Base-by-base conservation (phyloP, 2,797 vertebrate genomes). In the Sebastes goodei region DNA sequence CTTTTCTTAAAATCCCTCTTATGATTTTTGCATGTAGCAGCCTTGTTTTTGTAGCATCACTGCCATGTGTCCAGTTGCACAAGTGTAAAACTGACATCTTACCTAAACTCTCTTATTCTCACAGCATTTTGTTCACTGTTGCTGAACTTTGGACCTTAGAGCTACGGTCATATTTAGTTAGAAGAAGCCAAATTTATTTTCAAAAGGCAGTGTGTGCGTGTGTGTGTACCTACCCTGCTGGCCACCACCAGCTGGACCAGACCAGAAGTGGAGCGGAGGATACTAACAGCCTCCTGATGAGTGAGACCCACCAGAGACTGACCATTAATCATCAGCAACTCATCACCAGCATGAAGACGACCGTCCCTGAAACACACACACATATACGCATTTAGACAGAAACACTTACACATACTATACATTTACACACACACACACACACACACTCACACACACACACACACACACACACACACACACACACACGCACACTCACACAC, bases 241-340 rank as follows among this genome's bases (percentile, higher is more conserved):
- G 97, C 97, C 15, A 99, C 97, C 70, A 99, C 97, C 71, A 99
- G 94, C 90, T 99, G 97, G 46, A 99, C 96, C 66, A 98, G 93
- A 29, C 98, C 98, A 9, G 94, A 92, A 0, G 97, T 92, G 0
- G 97, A 96, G 32, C 98, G 97, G 23, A 99, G 97, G 63, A 98
- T 92, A 27, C 91, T 92, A 67, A 99, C 98, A 0, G 98, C 98
- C 17, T 99, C 97, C 91, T 98, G 97, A 74, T 99, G 98, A 49
- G 97, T 98, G 2, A 99, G 97, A 29, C 97, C 98, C 64, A 99
- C 96, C 92, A 99, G 90, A 0, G 98, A 98, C 90, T 97, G 96
- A 75, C 98, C 96, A 21, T 99, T 99, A 86, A 99, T 97, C 96
- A 99, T 99, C 88, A 99, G 94, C 75, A 99, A 93, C 93, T 99